These are phyloP conservation scores for Dendrolimus pini DNA, from an alignment of 2,888 invertebrate species.

Conservation along the genomic window DNA sequence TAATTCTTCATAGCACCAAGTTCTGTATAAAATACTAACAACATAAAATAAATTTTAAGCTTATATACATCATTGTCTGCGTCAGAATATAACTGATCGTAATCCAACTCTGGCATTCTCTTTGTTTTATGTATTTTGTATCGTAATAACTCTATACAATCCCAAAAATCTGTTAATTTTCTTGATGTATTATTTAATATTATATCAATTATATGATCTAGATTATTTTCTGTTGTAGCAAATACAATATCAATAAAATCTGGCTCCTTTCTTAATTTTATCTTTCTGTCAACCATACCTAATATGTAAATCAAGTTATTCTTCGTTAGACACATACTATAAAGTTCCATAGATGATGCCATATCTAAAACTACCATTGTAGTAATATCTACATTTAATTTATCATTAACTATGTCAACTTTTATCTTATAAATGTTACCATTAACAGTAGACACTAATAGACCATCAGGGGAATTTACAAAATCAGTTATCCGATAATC, in stretches of 20 bases:
- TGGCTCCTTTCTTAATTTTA: slow-evolving; percentile 37
- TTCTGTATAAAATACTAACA: slow-evolving; percentile 31
- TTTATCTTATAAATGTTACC: slow-evolving; percentile 39
- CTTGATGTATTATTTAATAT: slow-evolving; percentile 41
- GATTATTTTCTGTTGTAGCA: slow-evolving; percentile 21
- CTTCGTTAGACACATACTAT: slow-evolving; percentile 33
- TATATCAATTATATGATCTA: slow-evolving; percentile 24
- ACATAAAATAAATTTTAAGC: slow-evolving; percentile 45
- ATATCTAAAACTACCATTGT: slow-evolving; percentile 34
- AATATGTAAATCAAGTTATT: slow-evolving; percentile 38
- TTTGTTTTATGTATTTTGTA: slow-evolving; percentile 45
- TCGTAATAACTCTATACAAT: slow-evolving; percentile 47
- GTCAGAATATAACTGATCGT: slow-evolving; percentile 27
- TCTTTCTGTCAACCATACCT: slow-evolving; percentile 34
- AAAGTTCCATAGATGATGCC: slow-evolving; percentile 29
- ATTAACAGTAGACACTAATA: slow-evolving; percentile 42
- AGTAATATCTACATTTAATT: slow-evolving; percentile 23
- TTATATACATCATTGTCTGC: slow-evolving; percentile 36
- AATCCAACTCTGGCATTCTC: slow-evolving; percentile 36
- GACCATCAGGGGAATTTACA: slow-evolving; percentile 18
- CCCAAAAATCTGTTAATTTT: slow-evolving; percentile 43
- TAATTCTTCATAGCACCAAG: slow-evolving; percentile 27
- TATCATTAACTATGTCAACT: slow-evolving; percentile 14
- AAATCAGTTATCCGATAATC: slow-evolving; percentile 49
- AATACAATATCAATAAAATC: slow-evolving; percentile 40